Base-by-base conservation (phyloP, 1,140 invertebrate species). In the Aplysia californica region DNA sequence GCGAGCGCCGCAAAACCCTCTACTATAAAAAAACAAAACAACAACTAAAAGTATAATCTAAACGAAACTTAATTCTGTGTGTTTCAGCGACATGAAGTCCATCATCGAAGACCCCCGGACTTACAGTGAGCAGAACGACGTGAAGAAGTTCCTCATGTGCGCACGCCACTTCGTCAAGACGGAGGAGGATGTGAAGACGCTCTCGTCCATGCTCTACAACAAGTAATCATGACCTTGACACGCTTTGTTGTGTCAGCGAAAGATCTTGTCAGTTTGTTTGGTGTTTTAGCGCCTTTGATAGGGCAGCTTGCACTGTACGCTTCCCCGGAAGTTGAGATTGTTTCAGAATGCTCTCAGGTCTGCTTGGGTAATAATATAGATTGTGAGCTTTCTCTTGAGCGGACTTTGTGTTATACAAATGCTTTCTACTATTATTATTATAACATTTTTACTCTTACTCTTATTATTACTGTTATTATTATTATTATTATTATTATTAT, bases 121-220 rank as follows among this genome's bases (percentile, higher is more conserved):
- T 3, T 75, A 75, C 58, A 75, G 50, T 26, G 65, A 68, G 4
- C 38, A 56, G 6, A 58, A 56, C 41, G 65, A 75, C 36, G 39
- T 58, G 3, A 67, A 75, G 41, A 39, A 23, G n/a, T 36, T 74
- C 3, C 59, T 74, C 23, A 5, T 65, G 4, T 65, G 58, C 38
- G 71, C 71, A 35, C 36, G 36, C 21, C 5, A 74, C 50, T 74
- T 74, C 65, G 71, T 74, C 2, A 61, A 59, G n/a, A 41, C 71
- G 4, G 71, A 61, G 33, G 59, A 56, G 35, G 71, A 74, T 74
- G 71, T 74, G 38, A 74, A 65, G 38, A 39, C 38, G 31, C 31
- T 74, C 1, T 56, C 71, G 3, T 65, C 36, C 41, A 1, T 56
- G 20, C 66, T 68, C 23, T 75, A 75, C 58, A 66, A 75, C 31